Evolutionary conservation across 1,140 invertebrate species (phyloP).

Genomic region (Ceratoteleas bidentatus): DNA sequence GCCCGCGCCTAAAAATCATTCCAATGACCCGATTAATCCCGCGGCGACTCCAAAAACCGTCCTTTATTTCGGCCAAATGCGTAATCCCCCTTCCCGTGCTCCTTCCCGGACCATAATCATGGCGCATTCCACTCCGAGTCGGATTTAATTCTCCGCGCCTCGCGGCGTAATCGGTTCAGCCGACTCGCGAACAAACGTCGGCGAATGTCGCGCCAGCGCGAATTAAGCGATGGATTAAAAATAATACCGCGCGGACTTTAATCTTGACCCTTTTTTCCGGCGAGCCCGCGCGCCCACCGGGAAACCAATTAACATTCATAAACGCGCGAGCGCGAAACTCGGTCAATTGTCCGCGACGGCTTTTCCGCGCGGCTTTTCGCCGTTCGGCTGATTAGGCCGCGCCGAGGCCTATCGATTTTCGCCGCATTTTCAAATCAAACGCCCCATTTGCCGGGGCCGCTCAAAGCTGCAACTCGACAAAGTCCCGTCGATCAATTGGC

Average conservation of each 20-base stretch:
- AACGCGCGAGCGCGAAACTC: conserved; percentile 17
- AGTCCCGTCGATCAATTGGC: not conserved
- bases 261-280: conserved; percentile 23
- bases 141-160: conserved; percentile 16
- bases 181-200: conserved; percentile 10
- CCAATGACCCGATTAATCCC: too few relatives aligned
- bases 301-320: conserved; percentile 31
- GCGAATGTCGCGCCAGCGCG: conserved; percentile 1
- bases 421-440: too few relatives aligned
- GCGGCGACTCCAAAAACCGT: not conserved
- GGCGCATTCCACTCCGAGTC: conserved; percentile 1
- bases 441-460: too few relatives aligned
- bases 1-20: too few relatives aligned
- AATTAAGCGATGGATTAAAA: conserved; percentile 24
- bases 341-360: conserved; percentile 35
- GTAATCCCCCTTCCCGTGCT: not conserved
- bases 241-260: conserved; percentile 16
- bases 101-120: too few relatives aligned
- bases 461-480: not conserved
- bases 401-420: conserved; percentile 22
- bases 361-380: conserved; percentile 6
- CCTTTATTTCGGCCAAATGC: not conserved
- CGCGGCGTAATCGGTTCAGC: conserved; percentile 4
- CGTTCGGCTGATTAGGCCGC: conserved; percentile 16
- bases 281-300: not conserved